phyloP scores from a whole-genome alignment of 2,888 invertebrate genomes.

The Synergus japonicus region DNA sequence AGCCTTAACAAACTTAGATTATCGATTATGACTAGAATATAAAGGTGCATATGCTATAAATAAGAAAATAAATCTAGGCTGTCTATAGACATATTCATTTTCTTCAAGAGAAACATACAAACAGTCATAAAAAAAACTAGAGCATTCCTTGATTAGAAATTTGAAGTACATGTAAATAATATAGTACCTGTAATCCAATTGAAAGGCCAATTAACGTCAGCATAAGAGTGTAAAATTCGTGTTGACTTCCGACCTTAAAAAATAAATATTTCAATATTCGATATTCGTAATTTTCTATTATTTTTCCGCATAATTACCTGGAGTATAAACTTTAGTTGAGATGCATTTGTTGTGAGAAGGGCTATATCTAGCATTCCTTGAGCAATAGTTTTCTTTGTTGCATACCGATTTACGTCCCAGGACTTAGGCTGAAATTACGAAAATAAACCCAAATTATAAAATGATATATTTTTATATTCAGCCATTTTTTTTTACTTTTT shows the following conservation, averaged over 20 bases:
- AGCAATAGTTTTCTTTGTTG: constrained; percentile 94
- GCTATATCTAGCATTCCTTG: constrained; percentile 95
- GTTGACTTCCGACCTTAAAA: constrained; percentile 84
- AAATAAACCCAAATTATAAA: not conserved
- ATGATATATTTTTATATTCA: not conserved
- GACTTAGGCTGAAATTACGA: constrained; percentile 78
- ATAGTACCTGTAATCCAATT: constrained; percentile 88
- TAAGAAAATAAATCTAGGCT: constrained; percentile 25
- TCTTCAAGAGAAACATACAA: not conserved
- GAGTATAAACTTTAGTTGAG: constrained; percentile 91
- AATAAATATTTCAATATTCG: not conserved
- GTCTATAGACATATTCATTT: constrained; percentile 25
- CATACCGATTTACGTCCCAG: constrained; percentile 92
- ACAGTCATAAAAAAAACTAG: not conserved
- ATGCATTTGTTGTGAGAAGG: constrained; percentile 91
- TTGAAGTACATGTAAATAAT: not conserved
- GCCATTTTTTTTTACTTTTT: too few relatives aligned
- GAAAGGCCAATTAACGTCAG: constrained; percentile 89
- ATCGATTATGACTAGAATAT: constrained; percentile 3
- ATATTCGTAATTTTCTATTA: not conserved
- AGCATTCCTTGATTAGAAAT: not conserved
- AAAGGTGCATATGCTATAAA: not conserved
- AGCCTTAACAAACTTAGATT: constrained; percentile 10
- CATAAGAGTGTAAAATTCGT: constrained; percentile 91
- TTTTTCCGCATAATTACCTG: constrained; percentile 76